Base-by-base conservation (phyloP, 2,888 invertebrate species). In the Amphimallon solstitiale region DNA sequence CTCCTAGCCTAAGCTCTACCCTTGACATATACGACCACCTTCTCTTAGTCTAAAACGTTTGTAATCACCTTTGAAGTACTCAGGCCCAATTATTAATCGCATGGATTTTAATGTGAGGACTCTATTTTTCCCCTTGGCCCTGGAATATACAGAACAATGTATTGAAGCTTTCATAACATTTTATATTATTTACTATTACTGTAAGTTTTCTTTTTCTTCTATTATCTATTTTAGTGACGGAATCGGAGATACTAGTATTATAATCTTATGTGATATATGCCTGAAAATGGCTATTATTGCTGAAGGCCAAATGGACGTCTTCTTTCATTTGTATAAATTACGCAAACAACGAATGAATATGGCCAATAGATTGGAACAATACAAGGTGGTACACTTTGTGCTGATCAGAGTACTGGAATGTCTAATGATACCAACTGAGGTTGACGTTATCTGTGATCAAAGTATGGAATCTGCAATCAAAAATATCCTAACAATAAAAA, bases 191-290 rank as follows among this genome's bases (percentile, higher is more conserved):
- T n/a, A n/a, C n/a, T n/a, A n/a, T n/a, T n/a, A n/a, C n/a, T n/a
- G n/a, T n/a, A n/a, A n/a, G n/a, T n/a, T n/a, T n/a, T n/a, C n/a
- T n/a, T n/a, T n/a, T n/a, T n/a, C n/a, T n/a, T n/a, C n/a, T n/a
- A n/a, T n/a, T n/a, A n/a, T n/a, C n/a, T n/a, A n/a, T 71, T 86
- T 83, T 75, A 86, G 86, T 76, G 87, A 87, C 63, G 88, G 88
- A 1, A 86, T 87, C 17, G 88, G 88, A 1, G 80, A 88, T 68
- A 88, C 88, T 4, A 88, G 88, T 5, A 88, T 87, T 0, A 82
- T 88, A 21, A 84, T 88, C 52, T 80, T 88, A 9, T 84, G 86
- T 68, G 88, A 88, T 72, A 83, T 85, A 61, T 82, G 85, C 68
- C 74, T 88, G 37, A 81, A 85, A 62, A 82, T 83, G 80, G 83